These are phyloP conservation scores for Thunnus maccoyii DNA, from an alignment of 2,113 vertebrate genomes.

Conservation along the genomic window DNA sequence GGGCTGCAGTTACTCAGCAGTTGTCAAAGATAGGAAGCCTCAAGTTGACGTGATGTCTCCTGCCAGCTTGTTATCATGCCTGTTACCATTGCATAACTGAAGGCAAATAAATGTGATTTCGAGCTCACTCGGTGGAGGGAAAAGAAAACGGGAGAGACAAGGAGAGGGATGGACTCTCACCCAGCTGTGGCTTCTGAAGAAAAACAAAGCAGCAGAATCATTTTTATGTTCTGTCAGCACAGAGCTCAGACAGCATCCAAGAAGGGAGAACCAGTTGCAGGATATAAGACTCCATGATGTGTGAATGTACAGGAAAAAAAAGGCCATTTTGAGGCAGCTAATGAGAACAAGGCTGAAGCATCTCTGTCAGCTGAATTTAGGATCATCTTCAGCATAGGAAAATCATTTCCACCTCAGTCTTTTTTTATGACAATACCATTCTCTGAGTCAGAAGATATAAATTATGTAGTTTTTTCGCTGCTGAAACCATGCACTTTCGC, in stretches of 20 bases:
- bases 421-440: slow-evolving; percentile 2
- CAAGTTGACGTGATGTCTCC: slow-evolving; percentile 71
- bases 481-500: slow-evolving; percentile 30
- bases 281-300: slow-evolving; percentile 70
- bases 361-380: slow-evolving; percentile 56
- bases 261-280: slow-evolving; percentile 25
- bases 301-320: slow-evolving; percentile 65
- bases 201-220: not conserved
- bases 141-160: not conserved
- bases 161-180: slow-evolving; percentile 18
- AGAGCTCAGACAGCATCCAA: slow-evolving; percentile 20
- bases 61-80: slow-evolving; percentile 76
- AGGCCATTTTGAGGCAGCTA: slow-evolving; percentile 73
- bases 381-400: slow-evolving; percentile 42
- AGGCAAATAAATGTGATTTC: slow-evolving; percentile 64
- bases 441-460: slow-evolving; percentile 29
- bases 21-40: slow-evolving; percentile 67
- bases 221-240: slow-evolving; percentile 11
- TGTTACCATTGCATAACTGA: slow-evolving; percentile 69
- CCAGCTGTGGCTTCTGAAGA: not conserved
- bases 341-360: slow-evolving; percentile 51
- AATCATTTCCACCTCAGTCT: slow-evolving; percentile 49
- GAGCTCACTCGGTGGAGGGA: slow-evolving; percentile 27
- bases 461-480: slow-evolving; percentile 21
- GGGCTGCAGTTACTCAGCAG: slow-evolving; percentile 67